These are phyloP conservation scores for Neuroterus valhalla DNA, from an alignment of 1,140 invertebrate genomes.

Conservation along the genomic window DNA sequence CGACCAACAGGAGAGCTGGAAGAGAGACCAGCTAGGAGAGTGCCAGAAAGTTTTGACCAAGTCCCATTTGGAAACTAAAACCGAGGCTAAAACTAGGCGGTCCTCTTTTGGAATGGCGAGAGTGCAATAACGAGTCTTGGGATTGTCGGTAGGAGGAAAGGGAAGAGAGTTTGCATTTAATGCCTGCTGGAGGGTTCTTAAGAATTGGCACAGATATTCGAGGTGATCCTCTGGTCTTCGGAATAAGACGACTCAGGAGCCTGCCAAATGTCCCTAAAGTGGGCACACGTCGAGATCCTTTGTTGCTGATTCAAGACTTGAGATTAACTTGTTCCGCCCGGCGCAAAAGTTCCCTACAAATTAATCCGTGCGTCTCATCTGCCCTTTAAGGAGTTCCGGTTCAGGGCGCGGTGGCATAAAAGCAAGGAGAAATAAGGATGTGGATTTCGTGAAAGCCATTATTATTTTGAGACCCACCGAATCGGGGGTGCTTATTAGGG, in stretches of 20 bases:
- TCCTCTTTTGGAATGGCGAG: slow-evolving; percentile 43
- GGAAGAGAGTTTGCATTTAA: slow-evolving; percentile 56
- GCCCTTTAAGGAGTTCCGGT: background rate
- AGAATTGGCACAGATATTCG: slow-evolving; percentile 65
- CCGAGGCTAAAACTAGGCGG: slow-evolving; percentile 37
- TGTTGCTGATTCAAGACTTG: slow-evolving; percentile 8
- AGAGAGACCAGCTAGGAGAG: slow-evolving; percentile 24
- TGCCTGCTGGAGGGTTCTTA: slow-evolving; percentile 60
- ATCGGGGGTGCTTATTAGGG: too few species aligned
- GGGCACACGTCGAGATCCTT: slow-evolving; percentile 9
- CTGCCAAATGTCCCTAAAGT: slow-evolving; percentile 32
- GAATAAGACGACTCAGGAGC: slow-evolving; percentile 34
- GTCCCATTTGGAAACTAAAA: slow-evolving; percentile 66
- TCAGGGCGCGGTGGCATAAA: too few species aligned
- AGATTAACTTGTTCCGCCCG: slow-evolving; percentile 18
- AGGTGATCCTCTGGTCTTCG: background rate
- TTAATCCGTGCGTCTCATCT: slow-evolving; percentile 2
- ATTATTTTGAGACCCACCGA: too few species aligned
- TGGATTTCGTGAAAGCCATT: too few species aligned
- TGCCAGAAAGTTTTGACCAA: slow-evolving; percentile 70
- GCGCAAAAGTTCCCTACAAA: slow-evolving; percentile 21
- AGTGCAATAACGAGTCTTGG: slow-evolving; percentile 19
- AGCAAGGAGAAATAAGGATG: too few species aligned
- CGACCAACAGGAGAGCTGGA: slow-evolving; percentile 16
- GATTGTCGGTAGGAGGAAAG: slow-evolving; percentile 29